These are phyloP conservation scores for Drosophila sproati DNA, from an alignment of 1,140 invertebrate genomes.

Conservation along the genomic window DNA sequence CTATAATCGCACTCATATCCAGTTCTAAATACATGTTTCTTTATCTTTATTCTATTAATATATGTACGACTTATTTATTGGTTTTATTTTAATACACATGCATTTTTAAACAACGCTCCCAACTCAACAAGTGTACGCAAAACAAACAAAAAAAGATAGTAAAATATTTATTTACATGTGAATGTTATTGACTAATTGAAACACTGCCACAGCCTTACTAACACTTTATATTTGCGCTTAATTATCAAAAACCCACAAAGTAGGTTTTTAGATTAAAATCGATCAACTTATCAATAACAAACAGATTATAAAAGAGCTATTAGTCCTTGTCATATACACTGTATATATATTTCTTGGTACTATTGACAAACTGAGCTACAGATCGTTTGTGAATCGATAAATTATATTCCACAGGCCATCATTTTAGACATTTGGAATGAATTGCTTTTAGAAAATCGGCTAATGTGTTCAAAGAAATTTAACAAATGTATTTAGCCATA, in stretches of 20 bases:
- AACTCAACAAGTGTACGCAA: background rate
- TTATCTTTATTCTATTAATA: conserved; percentile 61
- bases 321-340: too few relatives aligned
- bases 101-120: background rate
- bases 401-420: too few relatives aligned
- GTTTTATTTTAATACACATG: conserved; percentile 33
- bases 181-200: background rate
- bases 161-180: background rate
- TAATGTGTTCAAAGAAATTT: too few relatives aligned
- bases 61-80: conserved; percentile 62
- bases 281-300: background rate
- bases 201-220: background rate
- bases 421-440: too few relatives aligned
- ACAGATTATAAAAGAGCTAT: too few relatives aligned
- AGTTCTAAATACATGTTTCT: conserved; percentile 74
- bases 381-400: too few relatives aligned
- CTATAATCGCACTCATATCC: conserved; percentile 71
- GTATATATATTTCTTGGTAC: too few relatives aligned
- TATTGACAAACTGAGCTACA: too few relatives aligned
- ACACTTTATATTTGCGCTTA: background rate
- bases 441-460: too few relatives aligned
- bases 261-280: background rate
- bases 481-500: too few relatives aligned
- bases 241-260: background rate
- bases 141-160: background rate